Evolutionary conservation across 1,140 invertebrate species (phyloP).

Genomic region (Hyphantria cunea): DNA sequence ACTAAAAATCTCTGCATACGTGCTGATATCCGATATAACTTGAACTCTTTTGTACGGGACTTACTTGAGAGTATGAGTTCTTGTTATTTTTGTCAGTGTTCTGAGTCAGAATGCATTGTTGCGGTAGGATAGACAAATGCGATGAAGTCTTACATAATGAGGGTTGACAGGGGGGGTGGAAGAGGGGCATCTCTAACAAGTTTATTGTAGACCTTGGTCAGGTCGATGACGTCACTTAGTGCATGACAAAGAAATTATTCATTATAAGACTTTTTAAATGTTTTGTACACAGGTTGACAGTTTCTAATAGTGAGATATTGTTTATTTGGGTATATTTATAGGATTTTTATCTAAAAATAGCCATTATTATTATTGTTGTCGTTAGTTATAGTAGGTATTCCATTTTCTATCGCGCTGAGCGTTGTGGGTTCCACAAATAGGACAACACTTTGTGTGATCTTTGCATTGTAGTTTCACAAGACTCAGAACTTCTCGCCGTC

Average conservation of each 20-base stretch:
- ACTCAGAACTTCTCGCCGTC: no score
- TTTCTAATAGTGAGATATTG: no score
- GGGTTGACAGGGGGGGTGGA: slow-evolving; percentile 27
- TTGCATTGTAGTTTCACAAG: no score
- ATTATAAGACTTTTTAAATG: no score
- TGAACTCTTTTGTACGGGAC: background rate
- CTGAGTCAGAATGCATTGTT: slow-evolving; percentile 34
- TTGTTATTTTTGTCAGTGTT: background rate
- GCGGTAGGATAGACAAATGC: slow-evolving; percentile 33
- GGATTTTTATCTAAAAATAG: no score
- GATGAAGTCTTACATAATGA: slow-evolving; percentile 43
- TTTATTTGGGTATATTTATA: no score
- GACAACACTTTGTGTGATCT: no score
- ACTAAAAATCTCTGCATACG: background rate
- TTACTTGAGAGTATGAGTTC: background rate
- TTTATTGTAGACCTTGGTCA: slow-evolving; percentile 38
- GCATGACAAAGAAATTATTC: no score
- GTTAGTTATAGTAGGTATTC: no score
- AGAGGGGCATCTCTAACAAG: slow-evolving; percentile 30
- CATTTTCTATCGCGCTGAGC: no score
- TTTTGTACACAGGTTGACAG: slow-evolving; percentile 11
- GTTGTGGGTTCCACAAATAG: no score
- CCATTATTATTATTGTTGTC: no score
- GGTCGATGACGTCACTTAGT: slow-evolving; percentile 9
- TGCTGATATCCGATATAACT: background rate